Base-by-base conservation (phyloP, 2,888 invertebrate genomes). In the Adelognathus sp. region DNA sequence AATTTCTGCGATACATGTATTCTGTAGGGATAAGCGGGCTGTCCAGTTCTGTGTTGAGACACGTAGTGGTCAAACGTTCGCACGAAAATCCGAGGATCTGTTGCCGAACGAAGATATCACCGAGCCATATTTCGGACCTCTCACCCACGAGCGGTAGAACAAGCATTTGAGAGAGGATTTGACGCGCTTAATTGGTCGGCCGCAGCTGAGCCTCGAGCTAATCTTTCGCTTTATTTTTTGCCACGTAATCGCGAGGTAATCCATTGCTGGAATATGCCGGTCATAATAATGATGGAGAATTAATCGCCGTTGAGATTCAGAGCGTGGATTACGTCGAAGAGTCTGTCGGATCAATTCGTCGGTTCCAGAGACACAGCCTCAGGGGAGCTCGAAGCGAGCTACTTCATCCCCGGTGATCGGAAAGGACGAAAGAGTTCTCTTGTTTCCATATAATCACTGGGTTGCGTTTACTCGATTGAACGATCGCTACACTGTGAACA, bases 401-500 rank as follows among this genome's bases (percentile, higher is more conserved):
- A 24, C 24, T 21, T 24, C n/a, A n/a, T n/a, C n/a, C 21, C 21
- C 24, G 9, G n/a, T n/a, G n/a, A n/a, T 50, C n/a, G 5, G 21
- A 24, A 46, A 46, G 18, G 24, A 21, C 11, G 50, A 50, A 50
- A 24, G 50, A 24, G 2, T 24, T 18, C 9, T 5, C 24, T 21
- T 11, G 50, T 50, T 24, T 16, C 24, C n/a, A 5, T n/a, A 21
- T 9, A 50, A 58, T 58, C 31, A 14, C n/a, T 2, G 18, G 16
- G 7, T n/a, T 33, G 60, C 60, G 50, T 50, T 60, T 46, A 60
- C 50, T 46, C 52, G 71, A 41, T 72, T 72, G 54, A 63, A 31
- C 52, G 63, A 61, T 61, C 61, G 9, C 50, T 61, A 71, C n/a
- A n/a, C n/a, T n/a, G n/a, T n/a, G n/a, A n/a, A n/a, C n/a, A n/a